Conservation (phyloP, 2,797 vertebrate genomes). For the Pantherophis vulpinus region DNA sequence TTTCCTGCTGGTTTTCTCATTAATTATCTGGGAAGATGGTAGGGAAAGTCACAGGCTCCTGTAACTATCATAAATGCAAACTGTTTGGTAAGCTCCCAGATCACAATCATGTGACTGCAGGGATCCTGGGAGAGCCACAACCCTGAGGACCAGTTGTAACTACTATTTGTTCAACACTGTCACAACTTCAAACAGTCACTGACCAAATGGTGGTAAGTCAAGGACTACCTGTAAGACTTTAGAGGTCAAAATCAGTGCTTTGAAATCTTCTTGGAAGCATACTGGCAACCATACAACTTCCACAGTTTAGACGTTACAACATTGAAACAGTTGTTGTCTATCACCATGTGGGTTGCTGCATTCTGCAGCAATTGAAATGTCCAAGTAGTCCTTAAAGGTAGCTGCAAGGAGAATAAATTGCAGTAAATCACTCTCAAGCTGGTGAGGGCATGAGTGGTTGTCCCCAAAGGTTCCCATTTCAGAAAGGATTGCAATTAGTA, state of each 20-base stretch:
- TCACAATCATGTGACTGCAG: background rate
- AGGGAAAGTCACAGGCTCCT: background rate
- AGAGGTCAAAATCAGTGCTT: background rate
- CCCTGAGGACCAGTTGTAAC: background rate
- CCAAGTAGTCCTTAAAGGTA: background rate
- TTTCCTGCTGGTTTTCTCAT: background rate
- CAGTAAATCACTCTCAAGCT: background rate
- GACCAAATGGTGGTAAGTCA: background rate
- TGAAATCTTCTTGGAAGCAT: background rate
- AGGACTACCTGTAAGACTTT: background rate
- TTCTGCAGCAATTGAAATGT: background rate
- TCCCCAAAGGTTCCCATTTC: background rate
- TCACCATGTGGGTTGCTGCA: background rate
- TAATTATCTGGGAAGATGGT: background rate
- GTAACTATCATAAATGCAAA: background rate
- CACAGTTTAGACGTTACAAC: background rate
- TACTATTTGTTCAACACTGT: background rate
- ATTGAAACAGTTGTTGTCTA: background rate
- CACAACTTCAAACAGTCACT: background rate
- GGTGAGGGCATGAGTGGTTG: background rate
- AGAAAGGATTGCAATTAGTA: background rate
- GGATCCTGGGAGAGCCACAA: background rate
- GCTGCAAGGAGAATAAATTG: background rate
- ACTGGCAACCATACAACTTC: background rate
- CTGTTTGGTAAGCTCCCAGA: background rate